phyloP scores from a whole-genome alignment of 1,140 invertebrate genomes.

The Drosophila fuyamai region DNA sequence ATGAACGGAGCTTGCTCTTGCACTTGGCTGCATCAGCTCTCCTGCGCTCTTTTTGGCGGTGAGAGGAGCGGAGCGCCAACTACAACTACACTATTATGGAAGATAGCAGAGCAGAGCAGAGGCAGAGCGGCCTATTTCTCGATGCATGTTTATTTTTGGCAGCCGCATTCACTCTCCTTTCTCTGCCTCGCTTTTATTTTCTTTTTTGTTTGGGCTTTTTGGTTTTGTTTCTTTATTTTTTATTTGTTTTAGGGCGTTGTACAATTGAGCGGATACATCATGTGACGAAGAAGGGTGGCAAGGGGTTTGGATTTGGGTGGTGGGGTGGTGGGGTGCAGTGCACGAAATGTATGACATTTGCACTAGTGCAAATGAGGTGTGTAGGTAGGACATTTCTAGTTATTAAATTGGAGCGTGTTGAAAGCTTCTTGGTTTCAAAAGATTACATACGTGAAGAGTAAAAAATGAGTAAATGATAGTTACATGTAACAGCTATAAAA shows the following conservation, averaged over 20 bases:
- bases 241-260: slow-evolving; percentile 73
- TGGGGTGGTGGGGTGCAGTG: neutral
- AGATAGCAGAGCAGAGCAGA: slow-evolving; percentile 45
- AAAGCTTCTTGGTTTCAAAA: no score
- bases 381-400: slow-evolving; percentile 55
- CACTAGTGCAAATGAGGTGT: slow-evolving; percentile 65
- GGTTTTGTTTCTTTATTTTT: slow-evolving; percentile 16
- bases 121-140: slow-evolving; percentile 71
- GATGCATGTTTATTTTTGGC: slow-evolving; percentile 75
- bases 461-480: no score
- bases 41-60: slow-evolving; percentile 10
- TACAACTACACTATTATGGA: slow-evolving; percentile 32
- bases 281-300: slow-evolving; percentile 48
- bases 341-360: slow-evolving; percentile 47
- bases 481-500: no score
- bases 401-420: slow-evolving; percentile 19
- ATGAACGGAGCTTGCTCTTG: slow-evolving; percentile 58
- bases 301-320: neutral
- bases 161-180: slow-evolving; percentile 73
- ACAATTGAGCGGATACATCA: slow-evolving; percentile 56
- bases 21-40: slow-evolving; percentile 56
- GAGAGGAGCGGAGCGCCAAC: slow-evolving; percentile 54
- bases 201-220: slow-evolving; percentile 30
- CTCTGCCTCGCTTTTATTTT: slow-evolving; percentile 30
- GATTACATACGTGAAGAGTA: no score